phyloP scores from a whole-genome alignment of 2,888 invertebrate genomes.

The Apodemia mormo region DNA sequence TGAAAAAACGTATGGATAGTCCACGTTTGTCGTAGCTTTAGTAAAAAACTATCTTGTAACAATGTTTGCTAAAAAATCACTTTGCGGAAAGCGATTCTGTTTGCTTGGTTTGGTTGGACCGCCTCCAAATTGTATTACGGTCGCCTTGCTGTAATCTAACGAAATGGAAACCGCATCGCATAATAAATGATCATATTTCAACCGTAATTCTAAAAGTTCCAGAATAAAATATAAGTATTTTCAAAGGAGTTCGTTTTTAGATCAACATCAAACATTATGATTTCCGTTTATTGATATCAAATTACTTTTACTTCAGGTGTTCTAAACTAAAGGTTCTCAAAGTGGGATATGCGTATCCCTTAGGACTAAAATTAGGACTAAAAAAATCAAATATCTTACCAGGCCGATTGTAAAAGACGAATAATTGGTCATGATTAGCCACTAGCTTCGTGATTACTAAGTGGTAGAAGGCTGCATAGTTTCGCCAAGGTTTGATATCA shows the following conservation, averaged over 20 bases:
- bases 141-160: conserved; percentile 18
- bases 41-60: conserved; percentile 1
- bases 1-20: background rate
- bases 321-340: too few relatives aligned
- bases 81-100: conserved; percentile 15
- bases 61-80: conserved; percentile 21
- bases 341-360: too few relatives aligned
- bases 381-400: too few relatives aligned
- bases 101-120: conserved; percentile 14
- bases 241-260: background rate
- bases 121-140: conserved; percentile 23
- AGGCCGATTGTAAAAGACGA: too few relatives aligned
- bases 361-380: too few relatives aligned
- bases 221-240: background rate
- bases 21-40: background rate
- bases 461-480: too few relatives aligned
- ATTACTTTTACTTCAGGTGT: too few relatives aligned
- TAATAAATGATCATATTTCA: conserved; percentile 12
- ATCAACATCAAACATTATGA: background rate
- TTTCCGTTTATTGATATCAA: too few relatives aligned
- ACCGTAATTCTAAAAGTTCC: background rate
- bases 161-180: conserved; percentile 21
- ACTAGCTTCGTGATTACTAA: too few relatives aligned
- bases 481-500: too few relatives aligned
- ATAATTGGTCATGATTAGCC: too few relatives aligned